phyloP scores from a whole-genome alignment of 2,113 vertebrate species.

The Mustela nigripes region DNA sequence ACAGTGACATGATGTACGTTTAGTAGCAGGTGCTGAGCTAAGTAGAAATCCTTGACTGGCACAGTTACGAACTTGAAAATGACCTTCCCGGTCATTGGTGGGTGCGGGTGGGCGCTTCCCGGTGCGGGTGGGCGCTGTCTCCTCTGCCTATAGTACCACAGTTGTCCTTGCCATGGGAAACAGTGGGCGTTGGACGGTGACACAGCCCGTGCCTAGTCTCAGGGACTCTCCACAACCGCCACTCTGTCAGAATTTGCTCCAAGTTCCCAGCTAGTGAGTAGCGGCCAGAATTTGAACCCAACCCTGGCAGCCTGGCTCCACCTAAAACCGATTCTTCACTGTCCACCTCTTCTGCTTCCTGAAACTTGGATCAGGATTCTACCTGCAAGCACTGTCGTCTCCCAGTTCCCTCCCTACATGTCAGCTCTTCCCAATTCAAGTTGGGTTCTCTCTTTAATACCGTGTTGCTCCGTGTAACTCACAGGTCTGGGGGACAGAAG shows the following conservation, averaged over 20 bases:
- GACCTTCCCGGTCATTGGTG: neutral
- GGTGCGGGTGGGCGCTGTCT: too few species aligned
- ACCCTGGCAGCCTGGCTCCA: neutral
- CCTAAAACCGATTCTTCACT: neutral
- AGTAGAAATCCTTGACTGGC: neutral
- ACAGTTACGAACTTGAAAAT: neutral
- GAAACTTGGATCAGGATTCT: neutral
- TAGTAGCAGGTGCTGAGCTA: neutral
- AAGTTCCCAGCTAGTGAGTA: neutral
- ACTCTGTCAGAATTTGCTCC: neutral
- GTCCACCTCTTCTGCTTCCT: neutral
- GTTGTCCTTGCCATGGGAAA: neutral
- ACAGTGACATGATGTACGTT: neutral
- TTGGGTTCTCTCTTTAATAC: neutral
- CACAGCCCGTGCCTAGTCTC: neutral
- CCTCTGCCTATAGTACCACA: fast-evolving
- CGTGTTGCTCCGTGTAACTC: neutral
- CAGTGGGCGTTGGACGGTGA: neutral
- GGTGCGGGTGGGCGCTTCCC: too few species aligned
- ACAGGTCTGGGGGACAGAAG: neutral
- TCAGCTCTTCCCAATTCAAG: neutral
- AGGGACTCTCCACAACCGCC: neutral
- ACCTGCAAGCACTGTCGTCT: neutral
- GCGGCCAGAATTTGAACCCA: neutral
- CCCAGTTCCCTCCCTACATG: neutral